phyloP scores from a whole-genome alignment of 2,888 invertebrate species.

The Automeris io region DNA sequence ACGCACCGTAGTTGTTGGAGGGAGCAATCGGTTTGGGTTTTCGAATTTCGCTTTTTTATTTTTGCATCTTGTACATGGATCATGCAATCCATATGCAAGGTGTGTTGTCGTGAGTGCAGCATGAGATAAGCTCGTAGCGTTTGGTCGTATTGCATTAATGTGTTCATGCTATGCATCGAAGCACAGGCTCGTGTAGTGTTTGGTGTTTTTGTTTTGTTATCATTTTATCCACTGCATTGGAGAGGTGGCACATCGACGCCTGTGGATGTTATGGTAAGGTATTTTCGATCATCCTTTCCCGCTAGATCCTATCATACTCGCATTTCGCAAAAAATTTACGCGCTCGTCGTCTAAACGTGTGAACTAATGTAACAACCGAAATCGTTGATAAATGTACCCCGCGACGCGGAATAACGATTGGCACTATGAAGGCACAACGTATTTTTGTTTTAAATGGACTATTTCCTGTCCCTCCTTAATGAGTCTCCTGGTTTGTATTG shows the following conservation, averaged over 20 bases:
- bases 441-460: slow-evolving; percentile 36
- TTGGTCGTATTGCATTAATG: slow-evolving; percentile 73
- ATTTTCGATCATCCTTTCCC: slow-evolving; percentile 60
- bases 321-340: slow-evolving; percentile 46
- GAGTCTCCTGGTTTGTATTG: slow-evolving; percentile 67
- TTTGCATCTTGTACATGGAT: slow-evolving; percentile 69
- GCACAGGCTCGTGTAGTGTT: slow-evolving; percentile 72
- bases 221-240: slow-evolving; percentile 73
- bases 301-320: slow-evolving; percentile 59
- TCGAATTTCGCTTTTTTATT: slow-evolving; percentile 53
- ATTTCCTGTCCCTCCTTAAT: slow-evolving; percentile 52
- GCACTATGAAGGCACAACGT: slow-evolving; percentile 65
- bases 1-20: slow-evolving; percentile 72
- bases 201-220: slow-evolving; percentile 71
- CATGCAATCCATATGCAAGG: slow-evolving; percentile 62
- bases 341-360: slow-evolving; percentile 56
- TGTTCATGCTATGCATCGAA: slow-evolving; percentile 69
- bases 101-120: slow-evolving; percentile 65
- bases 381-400: slow-evolving; percentile 36
- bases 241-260: slow-evolving; percentile 73
- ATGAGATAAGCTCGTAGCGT: slow-evolving; percentile 73
- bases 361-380: slow-evolving; percentile 57
- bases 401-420: slow-evolving; percentile 64
- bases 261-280: slow-evolving; percentile 70
- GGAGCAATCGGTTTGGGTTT: slow-evolving; percentile 71